These are phyloP conservation scores for Listrodromus nycthemerus DNA, from an alignment of 2,888 invertebrate genomes.

Conservation along the genomic window DNA sequence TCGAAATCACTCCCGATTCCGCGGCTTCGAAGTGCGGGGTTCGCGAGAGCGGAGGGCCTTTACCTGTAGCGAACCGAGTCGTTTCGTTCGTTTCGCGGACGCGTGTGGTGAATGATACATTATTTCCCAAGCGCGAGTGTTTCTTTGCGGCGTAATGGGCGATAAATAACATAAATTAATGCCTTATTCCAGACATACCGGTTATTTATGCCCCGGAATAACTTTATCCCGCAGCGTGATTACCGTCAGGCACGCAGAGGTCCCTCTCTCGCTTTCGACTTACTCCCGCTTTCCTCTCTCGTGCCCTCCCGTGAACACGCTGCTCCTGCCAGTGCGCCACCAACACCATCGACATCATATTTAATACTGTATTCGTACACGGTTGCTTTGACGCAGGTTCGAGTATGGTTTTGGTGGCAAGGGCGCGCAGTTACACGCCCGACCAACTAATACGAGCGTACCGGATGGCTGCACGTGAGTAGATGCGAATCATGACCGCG, in stretches of 20 bases:
- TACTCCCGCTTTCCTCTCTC: constrained; percentile 57
- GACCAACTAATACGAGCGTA: not conserved
- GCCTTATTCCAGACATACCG: constrained; percentile 83
- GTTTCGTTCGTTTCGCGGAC: constrained; percentile 72
- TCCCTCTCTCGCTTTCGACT: constrained; percentile 66
- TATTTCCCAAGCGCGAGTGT: constrained; percentile 83
- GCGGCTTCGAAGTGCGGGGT: constrained; percentile 70
- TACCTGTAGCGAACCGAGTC: constrained; percentile 44
- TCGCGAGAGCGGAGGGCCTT: constrained; percentile 13
- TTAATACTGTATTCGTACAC: not conserved
- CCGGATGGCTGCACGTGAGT: constrained; percentile 8
- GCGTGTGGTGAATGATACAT: constrained; percentile 84
- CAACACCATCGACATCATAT: constrained; percentile 13
- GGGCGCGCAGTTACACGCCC: not conserved
- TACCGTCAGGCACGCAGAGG: constrained; percentile 83
- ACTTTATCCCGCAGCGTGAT: constrained; percentile 84
- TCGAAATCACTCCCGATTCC: constrained; percentile 81
- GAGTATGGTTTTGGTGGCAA: constrained; percentile 46
- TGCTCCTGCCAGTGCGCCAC: constrained; percentile 50
- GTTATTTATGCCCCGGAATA: constrained; percentile 84
- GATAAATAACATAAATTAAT: constrained; percentile 84
- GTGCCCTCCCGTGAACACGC: constrained; percentile 43
- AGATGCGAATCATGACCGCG: constrained; percentile 28
- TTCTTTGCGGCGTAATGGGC: constrained; percentile 84
- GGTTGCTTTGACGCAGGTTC: not conserved